Conservation (phyloP, 2,113 vertebrate genomes). For the Jaculus jaculus region DNA sequence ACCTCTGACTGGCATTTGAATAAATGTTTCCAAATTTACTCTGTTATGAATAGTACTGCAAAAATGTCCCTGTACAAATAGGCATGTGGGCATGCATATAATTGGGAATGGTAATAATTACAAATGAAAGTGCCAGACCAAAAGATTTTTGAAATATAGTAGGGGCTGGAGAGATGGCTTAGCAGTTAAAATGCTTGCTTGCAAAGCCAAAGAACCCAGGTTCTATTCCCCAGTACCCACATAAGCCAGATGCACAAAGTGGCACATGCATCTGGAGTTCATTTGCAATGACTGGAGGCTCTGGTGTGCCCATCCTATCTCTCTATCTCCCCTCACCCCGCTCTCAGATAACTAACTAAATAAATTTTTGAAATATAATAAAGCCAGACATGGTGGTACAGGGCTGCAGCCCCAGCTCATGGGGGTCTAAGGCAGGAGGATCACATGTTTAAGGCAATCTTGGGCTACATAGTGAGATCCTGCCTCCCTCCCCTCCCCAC, state of each 20-base stretch:
- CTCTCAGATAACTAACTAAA: too few species aligned
- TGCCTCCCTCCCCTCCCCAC: not conserved
- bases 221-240: too few species aligned
- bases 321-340: too few species aligned
- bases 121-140: not conserved
- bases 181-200: too few species aligned
- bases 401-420: not conserved
- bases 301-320: too few species aligned
- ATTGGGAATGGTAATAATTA: not conserved
- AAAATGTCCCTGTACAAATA: not conserved
- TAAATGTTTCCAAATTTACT: conserved; percentile 48
- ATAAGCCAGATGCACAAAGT: too few species aligned
- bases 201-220: too few species aligned
- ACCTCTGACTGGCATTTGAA: not conserved
- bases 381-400: not conserved
- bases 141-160: not conserved
- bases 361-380: not conserved
- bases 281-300: too few species aligned
- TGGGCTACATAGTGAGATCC: not conserved
- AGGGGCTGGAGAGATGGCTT: too few species aligned
- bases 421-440: not conserved
- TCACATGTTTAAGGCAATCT: not conserved
- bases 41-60: conserved; percentile 19
- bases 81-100: not conserved
- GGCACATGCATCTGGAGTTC: too few species aligned